Percentiles rank a stretch among this genome's conserved stretches.
Evolutionary conservation across 2,797 vertebrate genomes (phyloP).

Genomic region (Antrozous pallidus): DNA sequence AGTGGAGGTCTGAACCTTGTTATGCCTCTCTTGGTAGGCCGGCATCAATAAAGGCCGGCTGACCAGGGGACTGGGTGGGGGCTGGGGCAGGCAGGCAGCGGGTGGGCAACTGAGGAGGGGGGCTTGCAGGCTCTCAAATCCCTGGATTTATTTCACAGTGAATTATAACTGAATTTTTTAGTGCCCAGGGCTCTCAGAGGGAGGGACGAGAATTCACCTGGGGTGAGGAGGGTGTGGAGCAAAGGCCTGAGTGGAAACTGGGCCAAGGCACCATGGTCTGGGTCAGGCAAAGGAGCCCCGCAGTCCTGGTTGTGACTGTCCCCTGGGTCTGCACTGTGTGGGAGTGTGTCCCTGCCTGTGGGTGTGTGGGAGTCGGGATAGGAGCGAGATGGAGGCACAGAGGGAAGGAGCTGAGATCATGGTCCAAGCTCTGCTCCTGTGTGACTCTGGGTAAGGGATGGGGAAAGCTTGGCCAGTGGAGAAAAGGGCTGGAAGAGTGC

Average conservation of each 20-base stretch:
- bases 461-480: background rate
- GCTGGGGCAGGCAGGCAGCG: constrained; percentile 57
- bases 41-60: constrained; percentile 81
- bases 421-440: fast-evolving
- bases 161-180: constrained; percentile 82
- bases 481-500: background rate
- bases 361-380: fast-evolving
- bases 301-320: background rate
- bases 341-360: background rate
- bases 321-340: background rate
- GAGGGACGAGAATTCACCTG: constrained; percentile 73
- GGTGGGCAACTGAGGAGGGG: constrained; percentile 46
- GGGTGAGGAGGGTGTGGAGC: constrained; percentile 8
- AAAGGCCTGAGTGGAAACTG: constrained; percentile 35
- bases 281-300: background rate
- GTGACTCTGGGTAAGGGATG: background rate
- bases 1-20: constrained; percentile 82
- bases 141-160: constrained; percentile 80
- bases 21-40: constrained; percentile 77
- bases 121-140: constrained; percentile 62
- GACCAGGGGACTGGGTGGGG: constrained; percentile 72
- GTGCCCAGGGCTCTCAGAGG: constrained; percentile 68
- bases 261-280: constrained; percentile 6
- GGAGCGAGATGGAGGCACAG: background rate
- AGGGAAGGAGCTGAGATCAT: background rate